Conservation (phyloP, 2,113 vertebrate genomes). For the Ciconia maguari region DNA sequence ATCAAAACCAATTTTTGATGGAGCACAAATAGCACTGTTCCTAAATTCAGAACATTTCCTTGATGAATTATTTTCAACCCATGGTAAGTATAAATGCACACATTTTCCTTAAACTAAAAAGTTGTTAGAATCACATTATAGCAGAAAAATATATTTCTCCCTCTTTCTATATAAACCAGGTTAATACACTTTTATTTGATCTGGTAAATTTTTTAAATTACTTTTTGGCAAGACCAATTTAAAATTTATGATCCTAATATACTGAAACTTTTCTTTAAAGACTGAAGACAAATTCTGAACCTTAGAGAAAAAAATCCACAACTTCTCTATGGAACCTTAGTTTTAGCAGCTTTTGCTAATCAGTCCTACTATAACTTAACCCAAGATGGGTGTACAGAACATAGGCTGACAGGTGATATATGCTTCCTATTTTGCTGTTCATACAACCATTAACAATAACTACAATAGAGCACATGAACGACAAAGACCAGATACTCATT, state of each 20-base stretch:
- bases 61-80: neutral
- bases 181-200: neutral
- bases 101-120: neutral
- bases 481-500: neutral
- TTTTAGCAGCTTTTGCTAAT: neutral
- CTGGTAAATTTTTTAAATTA: neutral
- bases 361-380: neutral
- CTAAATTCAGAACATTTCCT: neutral
- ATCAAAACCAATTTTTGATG: neutral
- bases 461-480: neutral
- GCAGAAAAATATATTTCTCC: neutral
- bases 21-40: neutral
- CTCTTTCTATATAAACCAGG: neutral
- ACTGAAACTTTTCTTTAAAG: neutral
- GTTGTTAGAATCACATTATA: neutral
- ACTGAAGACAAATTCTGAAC: neutral
- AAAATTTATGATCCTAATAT: neutral
- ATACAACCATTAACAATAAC: neutral
- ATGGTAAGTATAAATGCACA: neutral
- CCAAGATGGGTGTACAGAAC: neutral
- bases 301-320: neutral
- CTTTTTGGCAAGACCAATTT: neutral
- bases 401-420: neutral
- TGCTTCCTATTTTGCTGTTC: neutral
- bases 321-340: neutral